Base-by-base conservation (phyloP, 2,888 invertebrate species). In the Tuta absoluta region DNA sequence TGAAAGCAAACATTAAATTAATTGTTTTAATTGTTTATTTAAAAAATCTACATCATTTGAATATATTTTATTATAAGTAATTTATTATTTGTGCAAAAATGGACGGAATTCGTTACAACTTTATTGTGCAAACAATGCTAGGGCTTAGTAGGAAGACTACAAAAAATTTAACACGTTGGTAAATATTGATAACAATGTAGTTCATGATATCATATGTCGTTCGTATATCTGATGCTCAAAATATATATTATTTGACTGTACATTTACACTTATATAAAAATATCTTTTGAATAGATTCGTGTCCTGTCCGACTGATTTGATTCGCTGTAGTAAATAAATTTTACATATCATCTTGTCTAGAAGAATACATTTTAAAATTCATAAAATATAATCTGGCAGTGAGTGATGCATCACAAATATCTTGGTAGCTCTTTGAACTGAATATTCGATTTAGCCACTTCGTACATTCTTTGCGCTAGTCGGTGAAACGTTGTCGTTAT, bases 401-500 rank as follows among this genome's bases (percentile, higher is more conserved):
- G 77, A 73, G 70, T 69, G 69, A 65, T 65, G 21, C 23, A 37
- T 45, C 45, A 14, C 17, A 7, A 12, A 21, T 45, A 24, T 60
- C 17, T 14, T 21, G 3, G 14, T 56, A 56, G 17, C 33, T 53
- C 24, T 24, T 24, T 53, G 24, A 7, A 12, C 28, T 8, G 3
- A 33, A 24, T 56, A 33, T 56, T 56, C n/a, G 0, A 59, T 60
- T 76, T 72, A 87, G 69, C 81, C 83, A 79, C 81, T 87, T 76
- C 83, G 87, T 4, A 84, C 83, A 68, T 81, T 80, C 72, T 89
- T 90, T 10, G 81, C 87, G 84, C 84, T 93, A 78, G 69, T 92
- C 71, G 79, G 85, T 21, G 88, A 83, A 12, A 82, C 78, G 62
- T 89, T 92, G 57, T 92, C 92, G 65, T 87, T 92, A 58, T 94